Evolutionary conservation across 2,888 invertebrate species (phyloP).

Genomic region (Drosophila kokeensis): DNA sequence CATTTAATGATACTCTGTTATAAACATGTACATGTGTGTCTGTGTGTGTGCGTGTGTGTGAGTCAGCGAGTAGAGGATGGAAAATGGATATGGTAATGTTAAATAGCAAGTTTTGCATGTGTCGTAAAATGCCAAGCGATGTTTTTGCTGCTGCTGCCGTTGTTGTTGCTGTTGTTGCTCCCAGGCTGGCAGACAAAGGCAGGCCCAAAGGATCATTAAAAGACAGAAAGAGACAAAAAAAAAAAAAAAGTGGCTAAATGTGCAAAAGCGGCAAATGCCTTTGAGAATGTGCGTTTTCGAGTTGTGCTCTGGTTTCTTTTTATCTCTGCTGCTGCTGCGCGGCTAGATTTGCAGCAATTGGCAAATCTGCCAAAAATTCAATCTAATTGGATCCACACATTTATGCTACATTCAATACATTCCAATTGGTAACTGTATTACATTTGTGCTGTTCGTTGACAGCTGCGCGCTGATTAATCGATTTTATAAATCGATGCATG

Average conservation of each 20-base stretch:
- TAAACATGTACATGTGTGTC: slow-evolving; percentile 10
- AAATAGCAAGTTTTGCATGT: slow-evolving; percentile 63
- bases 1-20: slow-evolving; percentile 73
- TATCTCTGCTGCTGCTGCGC: slow-evolving; percentile 6
- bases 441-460: slow-evolving; percentile 19
- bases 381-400: slow-evolving; percentile 24
- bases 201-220: slow-evolving; percentile 55
- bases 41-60: slow-evolving; percentile 24
- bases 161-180: slow-evolving; percentile 10
- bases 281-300: slow-evolving; percentile 28
- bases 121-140: slow-evolving; percentile 56
- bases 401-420: not conserved
- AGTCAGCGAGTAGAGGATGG: slow-evolving; percentile 50
- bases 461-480: slow-evolving; percentile 42
- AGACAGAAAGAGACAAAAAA: not conserved
- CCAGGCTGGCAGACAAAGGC: slow-evolving; percentile 37
- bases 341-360: slow-evolving; percentile 38
- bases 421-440: slow-evolving; percentile 19
- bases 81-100: slow-evolving; percentile 70
- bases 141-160: slow-evolving; percentile 6
- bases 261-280: slow-evolving; percentile 16
- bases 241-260: slow-evolving; percentile 32
- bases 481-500: slow-evolving; percentile 37
- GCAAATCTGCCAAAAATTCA: slow-evolving; percentile 19
- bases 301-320: slow-evolving; percentile 13